phyloP scores from a whole-genome alignment of 2,113 vertebrate genomes.

The Ardeotis arabs region DNA sequence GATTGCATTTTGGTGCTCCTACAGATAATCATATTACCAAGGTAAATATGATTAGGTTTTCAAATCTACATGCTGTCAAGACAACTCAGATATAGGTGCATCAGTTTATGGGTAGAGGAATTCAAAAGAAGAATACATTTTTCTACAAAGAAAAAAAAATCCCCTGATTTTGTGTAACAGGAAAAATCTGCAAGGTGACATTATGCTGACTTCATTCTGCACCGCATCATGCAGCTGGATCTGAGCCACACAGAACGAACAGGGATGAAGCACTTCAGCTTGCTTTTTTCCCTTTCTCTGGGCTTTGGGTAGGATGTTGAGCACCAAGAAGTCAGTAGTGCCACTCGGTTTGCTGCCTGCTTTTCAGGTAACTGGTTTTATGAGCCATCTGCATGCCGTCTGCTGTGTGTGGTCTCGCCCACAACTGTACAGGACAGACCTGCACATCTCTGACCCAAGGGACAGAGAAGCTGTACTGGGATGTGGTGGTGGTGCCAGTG shows the following conservation, averaged over 20 bases:
- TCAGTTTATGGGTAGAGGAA: background rate
- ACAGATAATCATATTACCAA: background rate
- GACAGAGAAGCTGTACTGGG: background rate
- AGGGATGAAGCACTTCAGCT: background rate
- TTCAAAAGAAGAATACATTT: background rate
- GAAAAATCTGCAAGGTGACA: background rate
- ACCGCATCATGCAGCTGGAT: background rate
- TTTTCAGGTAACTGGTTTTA: background rate
- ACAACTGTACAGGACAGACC: background rate
- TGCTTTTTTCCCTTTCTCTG: background rate
- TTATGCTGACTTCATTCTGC: background rate
- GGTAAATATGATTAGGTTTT: conserved; percentile 2
- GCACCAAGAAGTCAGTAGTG: background rate
- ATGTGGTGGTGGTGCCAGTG: background rate
- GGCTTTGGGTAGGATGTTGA: background rate
- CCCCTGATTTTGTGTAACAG: background rate
- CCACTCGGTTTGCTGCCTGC: background rate
- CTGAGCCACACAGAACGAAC: background rate
- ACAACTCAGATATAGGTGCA: background rate
- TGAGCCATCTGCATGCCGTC: rapidly evolving
- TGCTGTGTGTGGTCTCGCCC: background rate
- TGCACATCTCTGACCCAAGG: background rate
- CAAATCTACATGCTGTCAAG: background rate
- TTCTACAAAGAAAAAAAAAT: background rate
- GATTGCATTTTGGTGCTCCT: background rate